These are phyloP conservation scores for Hartigia nigra DNA, from an alignment of 2,888 invertebrate species.

Conservation along the genomic window DNA sequence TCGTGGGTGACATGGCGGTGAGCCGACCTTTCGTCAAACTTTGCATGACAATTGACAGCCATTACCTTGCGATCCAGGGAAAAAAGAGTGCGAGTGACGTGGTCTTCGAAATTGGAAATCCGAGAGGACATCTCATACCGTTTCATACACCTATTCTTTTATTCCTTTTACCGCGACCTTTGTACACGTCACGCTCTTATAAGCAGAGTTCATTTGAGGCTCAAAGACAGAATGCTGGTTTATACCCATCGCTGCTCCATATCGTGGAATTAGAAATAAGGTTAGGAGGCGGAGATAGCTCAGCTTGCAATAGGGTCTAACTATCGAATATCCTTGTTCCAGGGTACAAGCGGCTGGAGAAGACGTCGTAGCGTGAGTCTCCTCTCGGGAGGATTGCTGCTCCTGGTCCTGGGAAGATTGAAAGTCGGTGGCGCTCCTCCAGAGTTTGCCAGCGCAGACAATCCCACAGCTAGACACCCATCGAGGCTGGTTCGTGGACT, in stretches of 20 bases:
- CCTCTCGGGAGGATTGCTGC: constrained; percentile 74
- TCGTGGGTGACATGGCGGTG: background rate
- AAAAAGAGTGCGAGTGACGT: background rate
- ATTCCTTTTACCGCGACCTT: background rate
- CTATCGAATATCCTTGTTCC: constrained; percentile 62
- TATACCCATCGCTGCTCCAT: background rate
- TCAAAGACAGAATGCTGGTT: background rate
- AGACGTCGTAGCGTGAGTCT: constrained; percentile 79
- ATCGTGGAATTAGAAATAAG: background rate
- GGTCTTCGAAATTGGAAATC: background rate
- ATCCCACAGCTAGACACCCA: constrained; percentile 91
- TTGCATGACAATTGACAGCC: background rate
- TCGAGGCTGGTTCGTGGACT: constrained; percentile 83
- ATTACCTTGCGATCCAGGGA: background rate
- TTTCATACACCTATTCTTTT: background rate
- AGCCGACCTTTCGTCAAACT: background rate
- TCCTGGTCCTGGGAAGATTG: constrained; percentile 81
- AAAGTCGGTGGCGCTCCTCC: constrained; percentile 81
- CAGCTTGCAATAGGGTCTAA: background rate
- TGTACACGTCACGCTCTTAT: background rate
- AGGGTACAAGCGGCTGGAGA: constrained; percentile 64
- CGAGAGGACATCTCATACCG: background rate
- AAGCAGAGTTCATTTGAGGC: background rate
- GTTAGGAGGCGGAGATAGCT: background rate
- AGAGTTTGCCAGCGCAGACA: constrained; percentile 93